A percentile compares a stretch with the other conserved stretches of the same genome.
These are phyloP conservation scores for Ceratitis capitata DNA, from an alignment of 1,140 invertebrate genomes.

Conservation along the genomic window DNA sequence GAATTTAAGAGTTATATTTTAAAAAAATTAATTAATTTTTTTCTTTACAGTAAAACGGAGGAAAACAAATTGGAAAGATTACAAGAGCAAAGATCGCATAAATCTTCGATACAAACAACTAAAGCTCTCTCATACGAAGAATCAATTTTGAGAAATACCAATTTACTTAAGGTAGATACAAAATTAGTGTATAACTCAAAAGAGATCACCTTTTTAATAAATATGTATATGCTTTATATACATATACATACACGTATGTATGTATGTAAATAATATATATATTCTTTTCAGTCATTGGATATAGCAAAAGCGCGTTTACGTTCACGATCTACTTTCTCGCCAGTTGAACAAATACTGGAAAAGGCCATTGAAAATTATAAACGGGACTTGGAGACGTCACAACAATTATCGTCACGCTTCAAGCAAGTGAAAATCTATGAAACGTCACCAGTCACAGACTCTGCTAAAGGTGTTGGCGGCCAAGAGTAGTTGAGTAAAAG, in stretches of 20 bases:
- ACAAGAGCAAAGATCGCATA: constrained; percentile 11
- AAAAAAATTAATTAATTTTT: too few relatives aligned
- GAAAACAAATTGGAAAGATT: constrained; percentile 56
- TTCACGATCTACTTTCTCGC: constrained; percentile 60
- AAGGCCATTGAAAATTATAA: constrained; percentile 58
- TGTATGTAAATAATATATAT: too few relatives aligned
- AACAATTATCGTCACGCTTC: not conserved
- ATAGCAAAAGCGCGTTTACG: constrained; percentile 61
- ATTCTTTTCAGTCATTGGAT: constrained; percentile 54
- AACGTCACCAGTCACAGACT: not conserved
- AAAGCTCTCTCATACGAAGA: constrained; percentile 57
- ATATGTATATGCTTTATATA: not conserved
- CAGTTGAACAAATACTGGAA: constrained; percentile 57
- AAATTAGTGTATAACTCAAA: too few relatives aligned
- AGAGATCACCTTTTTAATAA: not conserved
- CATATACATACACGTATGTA: too few relatives aligned
- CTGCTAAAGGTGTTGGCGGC: not conserved
- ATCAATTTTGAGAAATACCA: constrained; percentile 55
- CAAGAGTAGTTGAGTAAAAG: not conserved
- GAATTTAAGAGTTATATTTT: too few relatives aligned
- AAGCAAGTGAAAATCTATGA: not conserved
- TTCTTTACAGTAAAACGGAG: constrained; percentile 51
- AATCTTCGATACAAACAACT: constrained; percentile 22
- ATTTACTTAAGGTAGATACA: constrained; percentile 56
- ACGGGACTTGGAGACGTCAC: constrained; percentile 47